phyloP scores from a whole-genome alignment of 92 coral and sea anemone genomes.

The Parazoanthus atlanticus region DNA sequence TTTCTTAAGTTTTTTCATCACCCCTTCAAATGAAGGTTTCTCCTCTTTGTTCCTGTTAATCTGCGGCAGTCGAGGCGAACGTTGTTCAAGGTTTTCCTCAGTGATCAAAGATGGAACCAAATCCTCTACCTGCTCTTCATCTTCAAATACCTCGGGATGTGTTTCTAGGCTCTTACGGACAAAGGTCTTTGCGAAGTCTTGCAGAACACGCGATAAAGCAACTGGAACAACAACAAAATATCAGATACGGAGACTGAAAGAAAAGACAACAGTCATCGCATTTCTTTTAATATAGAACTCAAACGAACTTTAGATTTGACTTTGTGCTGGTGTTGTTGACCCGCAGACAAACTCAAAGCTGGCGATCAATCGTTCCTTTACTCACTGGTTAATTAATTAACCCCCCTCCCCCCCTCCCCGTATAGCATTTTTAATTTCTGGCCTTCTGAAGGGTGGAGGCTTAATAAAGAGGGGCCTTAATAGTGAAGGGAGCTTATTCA shows the following conservation, averaged over 20 bases:
- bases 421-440: too few relatives aligned
- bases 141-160: conserved; percentile 65
- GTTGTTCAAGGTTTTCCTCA: neutral
- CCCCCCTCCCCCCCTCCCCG: too few relatives aligned
- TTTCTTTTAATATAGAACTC: neutral
- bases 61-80: conserved; percentile 11
- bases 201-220: conserved; percentile 70
- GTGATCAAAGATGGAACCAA: conserved; percentile 46
- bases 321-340: too few relatives aligned
- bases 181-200: conserved; percentile 71
- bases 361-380: too few relatives aligned
- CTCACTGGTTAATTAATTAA: too few relatives aligned
- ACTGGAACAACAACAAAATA: conserved; percentile 37
- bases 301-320: too few relatives aligned
- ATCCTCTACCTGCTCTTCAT: conserved; percentile 36
- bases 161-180: conserved; percentile 59
- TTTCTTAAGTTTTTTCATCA: conserved; percentile 57
- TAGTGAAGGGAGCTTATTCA: too few relatives aligned
- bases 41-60: neutral
- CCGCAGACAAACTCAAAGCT: too few relatives aligned
- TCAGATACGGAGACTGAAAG: neutral
- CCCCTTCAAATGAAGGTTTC: conserved; percentile 54
- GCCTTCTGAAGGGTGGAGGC: too few relatives aligned
- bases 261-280: neutral
- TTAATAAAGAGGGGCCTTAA: too few relatives aligned